phyloP scores from a whole-genome alignment of 2,113 vertebrate genomes.

The Chloropsis cyanopogon region DNA sequence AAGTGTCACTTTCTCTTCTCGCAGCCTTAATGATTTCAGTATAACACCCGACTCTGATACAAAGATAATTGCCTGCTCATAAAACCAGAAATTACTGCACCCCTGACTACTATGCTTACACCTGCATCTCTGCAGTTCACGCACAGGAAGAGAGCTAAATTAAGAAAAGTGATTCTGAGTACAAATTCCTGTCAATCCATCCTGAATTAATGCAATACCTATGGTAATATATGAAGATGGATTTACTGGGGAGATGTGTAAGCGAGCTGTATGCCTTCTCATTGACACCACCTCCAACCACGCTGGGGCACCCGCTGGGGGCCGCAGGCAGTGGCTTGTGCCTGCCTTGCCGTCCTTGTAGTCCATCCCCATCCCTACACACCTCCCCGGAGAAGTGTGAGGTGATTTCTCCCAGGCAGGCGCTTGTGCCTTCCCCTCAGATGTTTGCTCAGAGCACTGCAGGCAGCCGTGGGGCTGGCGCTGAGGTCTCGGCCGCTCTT shows the following conservation, averaged over 20 bases:
- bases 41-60: not conserved
- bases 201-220: not conserved
- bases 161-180: not conserved
- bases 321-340: not conserved
- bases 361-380: not conserved
- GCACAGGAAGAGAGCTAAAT: not conserved
- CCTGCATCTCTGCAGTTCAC: not conserved
- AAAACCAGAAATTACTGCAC: not conserved
- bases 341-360: not conserved
- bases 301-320: not conserved
- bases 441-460: not conserved
- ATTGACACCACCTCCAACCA: not conserved
- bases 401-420: conserved; percentile 14
- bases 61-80: not conserved
- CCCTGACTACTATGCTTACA: not conserved
- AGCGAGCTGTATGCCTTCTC: not conserved
- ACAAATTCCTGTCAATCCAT: not conserved
- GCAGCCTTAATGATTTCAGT: not conserved
- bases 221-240: not conserved
- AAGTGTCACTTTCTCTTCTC: not conserved
- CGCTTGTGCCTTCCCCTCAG: not conserved
- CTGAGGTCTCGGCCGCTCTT: not conserved
- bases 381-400: not conserved
- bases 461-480: not conserved
- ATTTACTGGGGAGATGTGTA: not conserved